Evolutionary conservation across 2,888 invertebrate genomes (phyloP), one percentile per base, ranked within the genome.

Genomic region (Noctua janthe): DNA sequence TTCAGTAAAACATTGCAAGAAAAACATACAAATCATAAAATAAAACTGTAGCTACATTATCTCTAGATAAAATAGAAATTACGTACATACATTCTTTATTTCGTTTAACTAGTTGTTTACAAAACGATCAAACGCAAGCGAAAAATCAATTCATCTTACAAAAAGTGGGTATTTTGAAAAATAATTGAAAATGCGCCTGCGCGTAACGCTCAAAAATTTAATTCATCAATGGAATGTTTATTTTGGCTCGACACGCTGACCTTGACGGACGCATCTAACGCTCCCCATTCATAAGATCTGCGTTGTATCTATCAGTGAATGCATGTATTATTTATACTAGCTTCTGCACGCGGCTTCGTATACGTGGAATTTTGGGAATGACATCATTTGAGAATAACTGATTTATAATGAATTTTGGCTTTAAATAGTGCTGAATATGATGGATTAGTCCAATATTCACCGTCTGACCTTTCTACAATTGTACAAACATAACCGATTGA

Each of bases 141-240:
- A 35, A 47, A 71, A 78, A 62, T 20, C 71, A 39, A 81, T 87
- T 84, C 47, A 84, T 87, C 80, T 83, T 74, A 35, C 62, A 66
- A 78, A 87, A 74, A 62, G 86, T 74, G 73, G 78, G 59, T 75
- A 85, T 62, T 74, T 71, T 56, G 73, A 81, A 80, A 86, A 82
- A 77, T 4, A 71, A 76, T 47, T 20, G 8, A 47, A 66, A 59
- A n/a, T 67, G 59, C 69, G 78, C 69, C 29, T 77, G 81, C 54
- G 69, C 47, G 78, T 54, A 71, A 69, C 56, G 35, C 73, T 83
- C 17, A 67, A 81, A 81, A 82, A 75, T 73, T 84, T 74, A 73
- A 86, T 86, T 88, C 76, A 78, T 84, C 88, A 88, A 88, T 84
- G 88, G 73, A 70, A 67, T 88, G 88, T 87, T 88, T 88, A 88